A percentile compares a stretch with the other conserved stretches of the same genome.
phyloP scores from a whole-genome alignment of 1,140 invertebrate species.

The Cydia splendana region DNA sequence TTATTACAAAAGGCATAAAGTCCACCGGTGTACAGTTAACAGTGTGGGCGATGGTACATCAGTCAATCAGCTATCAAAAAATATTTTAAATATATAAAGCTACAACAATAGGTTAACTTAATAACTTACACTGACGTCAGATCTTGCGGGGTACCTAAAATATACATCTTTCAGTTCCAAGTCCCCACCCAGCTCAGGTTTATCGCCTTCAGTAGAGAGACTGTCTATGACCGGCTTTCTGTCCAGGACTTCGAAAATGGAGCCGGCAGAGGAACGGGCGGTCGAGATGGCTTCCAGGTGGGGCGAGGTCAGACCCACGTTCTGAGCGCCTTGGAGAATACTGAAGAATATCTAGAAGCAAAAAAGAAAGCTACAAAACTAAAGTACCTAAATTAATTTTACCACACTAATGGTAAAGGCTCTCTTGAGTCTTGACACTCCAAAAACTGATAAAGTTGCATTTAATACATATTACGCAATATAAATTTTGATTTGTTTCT shows the following conservation, averaged over 20 bases:
- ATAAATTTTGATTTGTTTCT: too few relatives aligned
- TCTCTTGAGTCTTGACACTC: too few relatives aligned
- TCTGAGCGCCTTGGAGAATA: slow-evolving; percentile 92
- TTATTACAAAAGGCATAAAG: too few relatives aligned
- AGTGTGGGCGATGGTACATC: too few relatives aligned
- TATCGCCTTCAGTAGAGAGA: slow-evolving; percentile 83
- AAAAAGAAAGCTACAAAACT: background rate
- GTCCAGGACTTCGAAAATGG: slow-evolving; percentile 91
- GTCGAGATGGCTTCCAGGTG: slow-evolving; percentile 88
- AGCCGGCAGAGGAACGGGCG: slow-evolving; percentile 89
- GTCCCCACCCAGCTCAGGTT: slow-evolving; percentile 84
- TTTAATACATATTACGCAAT: too few relatives aligned
- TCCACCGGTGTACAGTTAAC: too few relatives aligned
- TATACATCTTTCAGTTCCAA: slow-evolving; percentile 89
- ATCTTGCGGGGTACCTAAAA: slow-evolving; percentile 92
- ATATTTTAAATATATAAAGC: background rate
- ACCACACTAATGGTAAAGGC: too few relatives aligned
- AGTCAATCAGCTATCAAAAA: background rate
- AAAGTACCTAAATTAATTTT: background rate
- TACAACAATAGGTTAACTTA: background rate
- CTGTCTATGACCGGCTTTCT: slow-evolving; percentile 90
- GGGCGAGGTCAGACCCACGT: slow-evolving; percentile 92
- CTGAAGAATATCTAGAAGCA: slow-evolving; percentile 86
- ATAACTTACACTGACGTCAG: slow-evolving; percentile 79
- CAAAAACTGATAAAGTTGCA: too few relatives aligned